A percentile compares a stretch with the other conserved stretches of the same genome.
Evolutionary conservation across 2,888 invertebrate species (phyloP).

Genomic region (Limnephilus lunatus): DNA sequence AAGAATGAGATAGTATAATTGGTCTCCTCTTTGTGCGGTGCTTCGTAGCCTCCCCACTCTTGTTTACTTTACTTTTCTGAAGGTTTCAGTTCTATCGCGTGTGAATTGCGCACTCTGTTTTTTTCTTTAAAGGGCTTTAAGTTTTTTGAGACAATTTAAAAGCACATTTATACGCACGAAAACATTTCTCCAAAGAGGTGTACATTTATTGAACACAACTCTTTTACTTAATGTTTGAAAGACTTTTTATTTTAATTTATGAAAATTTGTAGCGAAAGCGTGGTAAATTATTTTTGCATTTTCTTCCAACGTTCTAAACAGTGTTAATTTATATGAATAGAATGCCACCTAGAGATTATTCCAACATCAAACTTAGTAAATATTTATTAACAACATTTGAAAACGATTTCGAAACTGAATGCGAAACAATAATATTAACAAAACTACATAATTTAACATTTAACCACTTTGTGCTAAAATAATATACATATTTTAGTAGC

Average conservation of each 20-base stretch:
- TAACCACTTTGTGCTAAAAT: neutral
- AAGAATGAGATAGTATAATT: too few species aligned
- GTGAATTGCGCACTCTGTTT: too few species aligned
- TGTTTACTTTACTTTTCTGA: too few species aligned
- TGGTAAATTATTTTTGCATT: neutral
- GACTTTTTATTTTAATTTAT: neutral
- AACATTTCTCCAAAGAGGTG: neutral
- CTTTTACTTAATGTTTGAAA: neutral
- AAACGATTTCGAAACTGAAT: neutral
- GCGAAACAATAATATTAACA: neutral
- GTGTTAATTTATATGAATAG: neutral
- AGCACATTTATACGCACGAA: too few species aligned
- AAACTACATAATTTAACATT: too few species aligned
- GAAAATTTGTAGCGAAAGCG: neutral
- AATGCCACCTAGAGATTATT: neutral
- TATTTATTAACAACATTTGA: neutral
- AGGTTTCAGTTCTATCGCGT: too few species aligned
- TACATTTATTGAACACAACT: neutral
- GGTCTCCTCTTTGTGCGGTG: too few species aligned
- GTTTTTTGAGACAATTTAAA: too few species aligned
- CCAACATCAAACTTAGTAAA: neutral
- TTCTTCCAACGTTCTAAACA: neutral
- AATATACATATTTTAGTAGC: neutral
- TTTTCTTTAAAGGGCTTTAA: too few species aligned
- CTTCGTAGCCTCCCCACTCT: too few species aligned